A percentile compares a stretch with the other conserved stretches of the same genome.
Evolutionary conservation across 2,113 vertebrate species (phyloP).

Genomic region (Cyprinodon tularosa): DNA sequence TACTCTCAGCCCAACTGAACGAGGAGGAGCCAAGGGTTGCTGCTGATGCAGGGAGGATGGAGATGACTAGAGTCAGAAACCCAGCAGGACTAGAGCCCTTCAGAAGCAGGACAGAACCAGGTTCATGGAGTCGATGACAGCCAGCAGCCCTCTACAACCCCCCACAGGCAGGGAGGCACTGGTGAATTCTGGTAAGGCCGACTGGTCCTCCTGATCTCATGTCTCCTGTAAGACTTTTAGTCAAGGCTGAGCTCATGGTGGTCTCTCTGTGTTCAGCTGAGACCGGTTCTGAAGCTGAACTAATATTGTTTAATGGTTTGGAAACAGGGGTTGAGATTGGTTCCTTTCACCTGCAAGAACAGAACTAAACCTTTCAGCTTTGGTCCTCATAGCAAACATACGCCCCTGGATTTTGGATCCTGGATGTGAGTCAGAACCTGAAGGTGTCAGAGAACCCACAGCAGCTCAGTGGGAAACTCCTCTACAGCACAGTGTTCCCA

Average conservation of each 20-base stretch:
- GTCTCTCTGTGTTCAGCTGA: not conserved
- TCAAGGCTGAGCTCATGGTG: not conserved
- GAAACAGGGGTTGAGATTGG: too few species aligned
- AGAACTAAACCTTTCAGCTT: not conserved
- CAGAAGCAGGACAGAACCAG: not conserved
- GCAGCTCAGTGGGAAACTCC: too few species aligned
- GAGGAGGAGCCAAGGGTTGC: slow-evolving; percentile 8
- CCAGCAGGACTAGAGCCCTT: slow-evolving; percentile 7
- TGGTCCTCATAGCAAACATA: not conserved
- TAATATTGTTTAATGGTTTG: too few species aligned
- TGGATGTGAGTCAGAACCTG: not conserved
- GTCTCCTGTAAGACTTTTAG: not conserved
- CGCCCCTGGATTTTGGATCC: not conserved
- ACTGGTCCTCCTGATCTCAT: not conserved
- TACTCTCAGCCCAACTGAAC: slow-evolving; percentile 12
- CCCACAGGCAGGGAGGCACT: not conserved
- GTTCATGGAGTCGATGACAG: slow-evolving; percentile 19
- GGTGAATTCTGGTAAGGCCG: slow-evolving; percentile 55
- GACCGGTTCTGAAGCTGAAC: not conserved
- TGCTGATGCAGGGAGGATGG: slow-evolving; percentile 11
- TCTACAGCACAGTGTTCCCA: too few species aligned
- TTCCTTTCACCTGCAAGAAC: not conserved
- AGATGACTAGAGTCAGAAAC: slow-evolving; percentile 1
- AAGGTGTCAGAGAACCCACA: too few species aligned
- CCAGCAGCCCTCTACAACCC: not conserved